Evolutionary conservation across 2,797 vertebrate genomes (phyloP).

Genomic region (Pangasius macronema): DNA sequence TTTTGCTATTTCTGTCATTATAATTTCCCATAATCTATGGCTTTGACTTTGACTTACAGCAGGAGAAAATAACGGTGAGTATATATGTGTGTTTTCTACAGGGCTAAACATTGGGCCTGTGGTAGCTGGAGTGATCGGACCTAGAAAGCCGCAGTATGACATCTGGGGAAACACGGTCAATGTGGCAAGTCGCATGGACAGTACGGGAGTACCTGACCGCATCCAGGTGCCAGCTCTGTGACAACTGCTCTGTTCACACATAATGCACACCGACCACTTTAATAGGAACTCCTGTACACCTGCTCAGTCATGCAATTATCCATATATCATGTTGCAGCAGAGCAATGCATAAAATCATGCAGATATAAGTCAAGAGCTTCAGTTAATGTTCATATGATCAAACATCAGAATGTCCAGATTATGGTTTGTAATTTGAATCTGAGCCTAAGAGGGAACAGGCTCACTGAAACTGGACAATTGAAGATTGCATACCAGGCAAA

Average conservation of each 20-base stretch:
- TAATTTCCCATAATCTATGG: not conserved
- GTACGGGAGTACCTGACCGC: slow-evolving; percentile 92
- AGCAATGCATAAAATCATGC: not conserved
- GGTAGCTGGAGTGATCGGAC: slow-evolving; percentile 93
- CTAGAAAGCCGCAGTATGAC: slow-evolving; percentile 93
- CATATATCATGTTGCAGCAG: not conserved
- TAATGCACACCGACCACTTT: not conserved
- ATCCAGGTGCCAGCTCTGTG: slow-evolving; percentile 83
- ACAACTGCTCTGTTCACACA: not conserved
- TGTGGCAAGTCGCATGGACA: slow-evolving; percentile 98
- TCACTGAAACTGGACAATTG: not conserved
- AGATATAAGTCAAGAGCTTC: not conserved
- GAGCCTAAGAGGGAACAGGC: not conserved
- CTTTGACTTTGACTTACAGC: not conserved
- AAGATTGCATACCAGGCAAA: not conserved
- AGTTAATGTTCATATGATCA: not conserved
- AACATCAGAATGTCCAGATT: not conserved
- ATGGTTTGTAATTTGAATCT: not conserved
- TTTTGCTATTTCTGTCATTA: not conserved
- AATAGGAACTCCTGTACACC: no score
- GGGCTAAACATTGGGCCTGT: slow-evolving; percentile 94
- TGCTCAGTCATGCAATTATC: not conserved
- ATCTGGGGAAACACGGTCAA: slow-evolving; percentile 98
- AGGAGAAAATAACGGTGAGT: not conserved
- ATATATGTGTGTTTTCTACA: slow-evolving; percentile 45